Base-by-base conservation (phyloP, 2,888 invertebrate species). In the Bibio marci region DNA sequence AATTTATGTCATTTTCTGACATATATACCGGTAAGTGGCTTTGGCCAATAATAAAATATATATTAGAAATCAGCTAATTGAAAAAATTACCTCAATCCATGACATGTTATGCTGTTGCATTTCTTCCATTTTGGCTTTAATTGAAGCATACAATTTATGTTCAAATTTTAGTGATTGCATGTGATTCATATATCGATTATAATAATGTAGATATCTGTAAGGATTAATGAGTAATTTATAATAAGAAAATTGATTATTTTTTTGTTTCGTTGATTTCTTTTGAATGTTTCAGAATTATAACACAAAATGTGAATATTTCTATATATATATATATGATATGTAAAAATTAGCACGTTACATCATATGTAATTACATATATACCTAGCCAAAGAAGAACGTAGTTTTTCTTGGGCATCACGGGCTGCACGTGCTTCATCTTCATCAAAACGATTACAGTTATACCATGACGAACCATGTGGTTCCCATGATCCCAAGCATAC, bases 61-160 rank as follows among this genome's bases (percentile, higher is more conserved):
- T n/a, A n/a, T n/a, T n/a, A n/a, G n/a, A n/a, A n/a, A n/a, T n/a
- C n/a, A n/a, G n/a, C n/a, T n/a, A n/a, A n/a, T n/a, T n/a, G n/a
- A n/a, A n/a, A 30, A 38, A 30, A 49, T 32, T 50, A 80, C 82
- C 75, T 98, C 97, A 54, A 97, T 97, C 97, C 97, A 98, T 48
- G 92, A 92, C 94, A 97, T 95, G 59, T 91, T 92, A 62, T 92
- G 91, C 58, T 92, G 91, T 59, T 98, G 97, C 95, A 98, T 95
- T 65, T 94, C 94, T 61, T 95, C 94, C 95, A 98, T 97, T 70
- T 97, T 97, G 59, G 83, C 82, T 63, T 92, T 90, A 42, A 95
- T 86, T 43, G 86, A 85, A 7, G 90, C 86, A 65, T 95, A 94
- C 41, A 97, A 70, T 71, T 95, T 95, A 64, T 82, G 80, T 68